Percentiles rank a stretch among this genome's conserved stretches.
phyloP scores from a whole-genome alignment of 2,888 invertebrate genomes.

The Seladonia tumulorum region DNA sequence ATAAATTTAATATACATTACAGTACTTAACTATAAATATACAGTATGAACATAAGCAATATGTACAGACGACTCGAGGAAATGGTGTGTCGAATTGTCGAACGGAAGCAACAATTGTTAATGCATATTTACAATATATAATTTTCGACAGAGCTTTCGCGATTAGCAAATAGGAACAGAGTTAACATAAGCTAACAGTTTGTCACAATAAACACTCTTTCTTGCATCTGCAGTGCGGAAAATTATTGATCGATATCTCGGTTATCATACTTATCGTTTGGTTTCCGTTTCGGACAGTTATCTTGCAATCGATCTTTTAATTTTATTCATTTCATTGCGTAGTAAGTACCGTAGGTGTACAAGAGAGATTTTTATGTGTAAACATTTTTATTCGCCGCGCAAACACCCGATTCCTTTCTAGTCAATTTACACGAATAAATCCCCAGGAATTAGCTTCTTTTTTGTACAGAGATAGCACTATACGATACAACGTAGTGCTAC shows the following conservation, averaged over 20 bases:
- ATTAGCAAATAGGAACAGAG: constrained; percentile 23
- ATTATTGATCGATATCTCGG: not conserved
- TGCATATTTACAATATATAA: constrained; percentile 56
- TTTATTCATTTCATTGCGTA: not conserved
- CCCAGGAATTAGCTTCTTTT: not conserved
- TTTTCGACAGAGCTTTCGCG: constrained; percentile 47
- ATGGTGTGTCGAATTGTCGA: constrained; percentile 8
- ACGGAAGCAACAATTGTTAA: constrained; percentile 46
- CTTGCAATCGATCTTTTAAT: not conserved
- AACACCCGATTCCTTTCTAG: not conserved
- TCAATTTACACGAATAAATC: not conserved
- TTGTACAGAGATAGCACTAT: not conserved
- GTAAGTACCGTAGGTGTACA: not conserved
- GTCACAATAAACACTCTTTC: constrained; percentile 39
- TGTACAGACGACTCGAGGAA: constrained; percentile 38
- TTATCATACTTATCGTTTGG: not conserved
- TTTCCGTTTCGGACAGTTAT: not conserved
- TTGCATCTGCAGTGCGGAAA: constrained; percentile 6
- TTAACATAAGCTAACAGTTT: constrained; percentile 40
- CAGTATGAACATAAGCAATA: constrained; percentile 30
- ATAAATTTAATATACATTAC: constrained; percentile 44
- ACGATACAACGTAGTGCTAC: not conserved
- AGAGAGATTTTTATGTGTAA: not conserved
- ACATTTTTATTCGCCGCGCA: not conserved
- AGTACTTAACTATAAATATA: constrained; percentile 37